Percentiles rank a stretch among this genome's conserved stretches.
Conservation (phyloP, 2,113 vertebrate genomes). For the Onychostoma macrolepis region DNA sequence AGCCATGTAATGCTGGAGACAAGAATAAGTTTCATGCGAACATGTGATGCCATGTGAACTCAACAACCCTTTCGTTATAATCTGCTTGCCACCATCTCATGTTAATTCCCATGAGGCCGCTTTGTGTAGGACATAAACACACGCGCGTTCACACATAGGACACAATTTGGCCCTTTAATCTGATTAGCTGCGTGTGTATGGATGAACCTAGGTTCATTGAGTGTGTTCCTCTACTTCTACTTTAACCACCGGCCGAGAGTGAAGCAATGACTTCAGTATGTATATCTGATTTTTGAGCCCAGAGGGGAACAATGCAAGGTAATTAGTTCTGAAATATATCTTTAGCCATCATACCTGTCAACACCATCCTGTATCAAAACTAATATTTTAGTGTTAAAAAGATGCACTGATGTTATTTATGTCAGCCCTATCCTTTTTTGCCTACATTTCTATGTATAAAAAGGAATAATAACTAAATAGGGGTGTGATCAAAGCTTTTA, state of each 20-base stretch:
- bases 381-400: slow-evolving; percentile 6
- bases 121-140: slow-evolving; percentile 41
- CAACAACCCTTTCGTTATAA: slow-evolving; percentile 38
- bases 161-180: slow-evolving; percentile 57
- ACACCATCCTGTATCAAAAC: background rate
- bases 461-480: background rate
- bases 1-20: background rate
- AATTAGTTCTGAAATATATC: background rate
- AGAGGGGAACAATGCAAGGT: background rate
- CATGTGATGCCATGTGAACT: slow-evolving; percentile 31
- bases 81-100: slow-evolving; percentile 32
- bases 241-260: background rate
- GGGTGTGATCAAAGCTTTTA: background rate
- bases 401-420: background rate
- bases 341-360: background rate
- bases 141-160: slow-evolving; percentile 38
- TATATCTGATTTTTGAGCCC: background rate
- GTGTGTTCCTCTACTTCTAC: slow-evolving; percentile 16
- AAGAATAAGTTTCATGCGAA: slow-evolving; percentile 8
- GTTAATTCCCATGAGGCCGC: slow-evolving; percentile 39
- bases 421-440: background rate
- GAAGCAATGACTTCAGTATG: background rate
- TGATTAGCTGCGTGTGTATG: slow-evolving; percentile 53
- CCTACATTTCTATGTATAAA: background rate
- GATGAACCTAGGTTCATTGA: slow-evolving; percentile 48